phyloP scores from a whole-genome alignment of 1,140 invertebrate genomes.

The Phymastichus coffea region DNA sequence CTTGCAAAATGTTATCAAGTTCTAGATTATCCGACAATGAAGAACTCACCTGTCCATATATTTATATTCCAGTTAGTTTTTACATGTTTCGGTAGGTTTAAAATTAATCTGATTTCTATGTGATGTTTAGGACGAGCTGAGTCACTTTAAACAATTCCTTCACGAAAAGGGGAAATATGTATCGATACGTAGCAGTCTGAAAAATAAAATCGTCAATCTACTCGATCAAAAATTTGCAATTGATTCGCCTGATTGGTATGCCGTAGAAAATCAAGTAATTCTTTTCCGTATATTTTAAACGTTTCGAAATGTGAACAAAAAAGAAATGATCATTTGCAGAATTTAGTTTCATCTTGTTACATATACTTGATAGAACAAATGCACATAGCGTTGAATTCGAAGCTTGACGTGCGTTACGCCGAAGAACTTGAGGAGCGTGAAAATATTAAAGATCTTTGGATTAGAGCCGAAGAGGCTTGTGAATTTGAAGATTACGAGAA shows the following conservation, averaged over 20 bases:
- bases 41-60: constrained; percentile 4
- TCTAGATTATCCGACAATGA: background rate
- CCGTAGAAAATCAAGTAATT: constrained; percentile 31
- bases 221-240: constrained; percentile 39
- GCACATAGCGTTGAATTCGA: constrained; percentile 35
- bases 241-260: constrained; percentile 18
- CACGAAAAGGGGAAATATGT: constrained; percentile 39
- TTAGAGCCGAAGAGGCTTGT: constrained; percentile 37
- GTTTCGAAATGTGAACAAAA: background rate
- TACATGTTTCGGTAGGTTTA: too few relatives aligned
- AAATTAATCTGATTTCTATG: too few relatives aligned
- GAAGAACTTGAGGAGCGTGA: background rate
- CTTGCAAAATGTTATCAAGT: background rate
- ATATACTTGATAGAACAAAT: constrained; percentile 38
- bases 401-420: constrained; percentile 28
- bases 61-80: constrained; percentile 4
- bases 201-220: constrained; percentile 34
- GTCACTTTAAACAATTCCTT: constrained; percentile 39
- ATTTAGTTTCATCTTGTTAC: constrained; percentile 34
- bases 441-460: constrained; percentile 5
- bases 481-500: constrained; percentile 28
- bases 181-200: constrained; percentile 31
- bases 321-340: constrained; percentile 25
- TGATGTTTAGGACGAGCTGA: constrained; percentile 41
- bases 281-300: background rate